Evolutionary conservation across 2,888 invertebrate species (phyloP), one percentile per base, ranked within the genome.

Genomic region (Prosopocoilus inquinatus): DNA sequence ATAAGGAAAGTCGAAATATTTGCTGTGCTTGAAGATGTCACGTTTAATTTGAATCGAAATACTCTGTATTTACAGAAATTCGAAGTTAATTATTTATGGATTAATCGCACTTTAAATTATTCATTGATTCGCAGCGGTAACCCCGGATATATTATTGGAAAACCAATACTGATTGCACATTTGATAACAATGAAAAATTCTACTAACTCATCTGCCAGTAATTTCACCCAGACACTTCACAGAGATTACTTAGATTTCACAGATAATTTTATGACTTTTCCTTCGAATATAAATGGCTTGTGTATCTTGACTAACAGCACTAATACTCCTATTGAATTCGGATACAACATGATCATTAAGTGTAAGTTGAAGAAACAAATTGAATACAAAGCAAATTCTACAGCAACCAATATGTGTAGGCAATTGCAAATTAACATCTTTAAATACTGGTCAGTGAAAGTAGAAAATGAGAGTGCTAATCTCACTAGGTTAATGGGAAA

Each of bases 141-240:
- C 73, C 90, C 90, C 1, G 92, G 92, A 2, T 93, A 93, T 67
- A 69, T 84, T 4, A 64, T 77, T 2, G 86, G 86, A 5, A 82
- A 84, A 63, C 90, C 90, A 0, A 75, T 92, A 33, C 73, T 84
- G 53, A 70, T 73, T 32, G 82, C 80, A 41, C 72, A 57, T 55
- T 47, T 71, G 33, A 76, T 59, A 35, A 15, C 11, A 28, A 44
- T 48, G 11, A 61, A 57, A 43, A 20, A 47, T 12, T 49, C 57
- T 7, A 56, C 52, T 9, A 58, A 62, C 52, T 28, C 20, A 28
- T 28, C 20, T 5, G 20, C 20, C 7, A 53, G 52, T 16, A 58
- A 50, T 13, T 61, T 57, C 11, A 56, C 41, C 39, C 47, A 74
- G 61, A 63, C 67, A 49, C 50, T 64, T 2, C 45, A 39, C 12